A percentile compares a stretch with the other conserved stretches of the same genome.
Conservation (phyloP, 2,888 invertebrate genomes). For the Agriopis marginaria region DNA sequence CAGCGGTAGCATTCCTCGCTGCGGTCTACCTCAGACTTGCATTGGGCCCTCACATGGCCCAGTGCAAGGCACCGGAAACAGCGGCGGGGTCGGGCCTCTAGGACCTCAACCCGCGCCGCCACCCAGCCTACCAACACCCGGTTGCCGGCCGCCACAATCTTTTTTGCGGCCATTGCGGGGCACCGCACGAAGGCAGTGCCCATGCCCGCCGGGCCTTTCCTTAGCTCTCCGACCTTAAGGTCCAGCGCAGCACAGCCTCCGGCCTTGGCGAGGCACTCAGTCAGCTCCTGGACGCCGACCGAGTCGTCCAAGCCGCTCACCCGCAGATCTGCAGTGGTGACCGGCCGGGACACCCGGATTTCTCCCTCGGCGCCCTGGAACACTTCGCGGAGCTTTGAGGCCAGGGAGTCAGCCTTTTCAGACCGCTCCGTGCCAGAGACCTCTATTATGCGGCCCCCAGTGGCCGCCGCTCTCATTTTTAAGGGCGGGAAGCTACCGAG, state of each 20-base stretch:
- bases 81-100: conserved; percentile 21
- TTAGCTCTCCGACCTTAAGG: conserved; percentile 23
- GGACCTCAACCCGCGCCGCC: conserved; percentile 27
- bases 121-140: conserved; percentile 40
- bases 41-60: conserved; percentile 37
- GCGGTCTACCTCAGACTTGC: background rate
- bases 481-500: background rate
- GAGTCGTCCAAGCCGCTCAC: conserved; percentile 43
- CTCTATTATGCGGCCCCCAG: conserved; percentile 35
- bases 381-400: conserved; percentile 24
- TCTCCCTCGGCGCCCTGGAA: background rate
- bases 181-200: conserved; percentile 10
- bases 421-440: conserved; percentile 21
- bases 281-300: conserved; percentile 18
- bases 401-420: conserved; percentile 33
- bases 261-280: conserved; percentile 17
- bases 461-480: conserved; percentile 9
- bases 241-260: conserved; percentile 15
- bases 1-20: conserved; percentile 31
- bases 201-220: background rate
- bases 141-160: background rate
- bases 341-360: conserved; percentile 25
- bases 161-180: conserved; percentile 7
- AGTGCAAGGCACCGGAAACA: conserved; percentile 41
- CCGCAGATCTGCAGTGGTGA: conserved; percentile 31